Conservation (phyloP, 2,888 invertebrate genomes). For the Tipula helvola region DNA sequence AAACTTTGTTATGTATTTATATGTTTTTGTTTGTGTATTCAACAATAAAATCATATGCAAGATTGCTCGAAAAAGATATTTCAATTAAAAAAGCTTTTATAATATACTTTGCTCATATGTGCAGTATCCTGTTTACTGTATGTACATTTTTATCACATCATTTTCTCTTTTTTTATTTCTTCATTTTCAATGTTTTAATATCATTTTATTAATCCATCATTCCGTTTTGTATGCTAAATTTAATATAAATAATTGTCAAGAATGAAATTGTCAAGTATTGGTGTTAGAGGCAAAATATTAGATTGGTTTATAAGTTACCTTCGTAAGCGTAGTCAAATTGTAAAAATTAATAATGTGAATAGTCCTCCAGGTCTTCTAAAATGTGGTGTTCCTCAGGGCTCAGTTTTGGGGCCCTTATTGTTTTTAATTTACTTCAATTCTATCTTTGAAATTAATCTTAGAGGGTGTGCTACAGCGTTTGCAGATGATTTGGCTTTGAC, state of each 20-base stretch:
- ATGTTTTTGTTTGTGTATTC: not conserved
- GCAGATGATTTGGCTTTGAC: no score
- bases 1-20: not conserved
- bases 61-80: not conserved
- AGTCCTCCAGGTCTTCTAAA: no score
- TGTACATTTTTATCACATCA: conserved; percentile 6
- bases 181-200: not conserved
- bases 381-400: no score
- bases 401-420: no score
- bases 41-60: not conserved
- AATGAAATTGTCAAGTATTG: no score
- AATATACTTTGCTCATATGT: not conserved
- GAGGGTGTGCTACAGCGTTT: no score
- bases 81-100: not conserved
- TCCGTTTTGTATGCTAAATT: not conserved
- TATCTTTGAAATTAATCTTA: no score
- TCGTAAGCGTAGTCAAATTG: no score
- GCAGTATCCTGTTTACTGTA: not conserved
- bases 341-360: no score
- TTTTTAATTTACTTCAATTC: no score
- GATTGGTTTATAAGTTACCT: no score
- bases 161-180: not conserved
- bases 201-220: not conserved
- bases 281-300: no score
- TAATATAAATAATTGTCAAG: not conserved